phyloP scores from a whole-genome alignment of 1,140 invertebrate genomes.

The Coelopa frigida region DNA sequence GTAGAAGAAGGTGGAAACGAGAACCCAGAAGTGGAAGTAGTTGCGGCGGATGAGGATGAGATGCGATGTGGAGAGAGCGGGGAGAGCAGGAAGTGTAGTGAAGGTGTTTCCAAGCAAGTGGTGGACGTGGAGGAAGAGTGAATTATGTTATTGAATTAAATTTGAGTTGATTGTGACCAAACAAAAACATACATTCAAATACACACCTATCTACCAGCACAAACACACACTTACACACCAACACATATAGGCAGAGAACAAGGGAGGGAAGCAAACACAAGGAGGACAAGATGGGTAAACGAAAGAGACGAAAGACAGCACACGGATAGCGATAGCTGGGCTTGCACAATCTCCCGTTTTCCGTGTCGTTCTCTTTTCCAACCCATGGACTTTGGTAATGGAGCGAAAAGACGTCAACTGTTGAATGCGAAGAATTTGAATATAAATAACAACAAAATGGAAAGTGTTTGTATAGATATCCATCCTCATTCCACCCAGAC shows the following conservation, averaged over 20 bases:
- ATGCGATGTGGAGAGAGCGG: too few relatives aligned
- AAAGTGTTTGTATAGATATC: too few relatives aligned
- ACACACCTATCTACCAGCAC: too few relatives aligned
- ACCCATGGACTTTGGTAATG: slow-evolving; percentile 41
- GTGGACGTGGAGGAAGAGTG: slow-evolving; percentile 22
- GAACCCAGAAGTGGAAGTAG: too few relatives aligned
- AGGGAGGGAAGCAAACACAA: neutral
- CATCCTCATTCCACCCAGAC: too few relatives aligned
- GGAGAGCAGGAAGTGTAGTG: too few relatives aligned
- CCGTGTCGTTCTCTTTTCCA: slow-evolving; percentile 36
- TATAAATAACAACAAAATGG: slow-evolving; percentile 4
- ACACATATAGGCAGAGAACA: slow-evolving; percentile 22
- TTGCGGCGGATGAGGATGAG: too few relatives aligned
- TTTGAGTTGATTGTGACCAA: slow-evolving; percentile 41
- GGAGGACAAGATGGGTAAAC: neutral
- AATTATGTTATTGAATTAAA: slow-evolving; percentile 45
- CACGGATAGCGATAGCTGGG: too few relatives aligned
- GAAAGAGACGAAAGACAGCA: slow-evolving; percentile 1
- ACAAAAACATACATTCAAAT: too few relatives aligned
- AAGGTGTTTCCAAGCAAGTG: neutral
- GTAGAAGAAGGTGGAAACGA: too few relatives aligned
- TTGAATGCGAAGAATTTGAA: slow-evolving; percentile 5
- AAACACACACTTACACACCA: too few relatives aligned
- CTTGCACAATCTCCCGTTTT: slow-evolving; percentile 7
- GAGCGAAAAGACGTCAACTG: slow-evolving; percentile 24